These are phyloP conservation scores for Halisarca cf. caerulea DNA, from an alignment of 37 sponge, comb jelly and placozoan species.

Conservation along the genomic window DNA sequence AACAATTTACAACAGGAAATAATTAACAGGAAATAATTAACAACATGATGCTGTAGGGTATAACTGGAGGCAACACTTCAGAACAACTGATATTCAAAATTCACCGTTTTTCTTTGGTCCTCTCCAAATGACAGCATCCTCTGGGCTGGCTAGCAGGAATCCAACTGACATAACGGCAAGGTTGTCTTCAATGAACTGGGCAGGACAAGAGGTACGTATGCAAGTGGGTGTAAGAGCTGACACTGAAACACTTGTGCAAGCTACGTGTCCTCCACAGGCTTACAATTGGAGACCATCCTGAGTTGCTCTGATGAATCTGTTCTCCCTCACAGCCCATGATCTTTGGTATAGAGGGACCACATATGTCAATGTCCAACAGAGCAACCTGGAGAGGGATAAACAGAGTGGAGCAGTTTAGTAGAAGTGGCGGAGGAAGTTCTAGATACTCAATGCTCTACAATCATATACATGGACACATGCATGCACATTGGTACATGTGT, in stretches of 20 bases:
- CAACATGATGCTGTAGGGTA: too few species aligned
- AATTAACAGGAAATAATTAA: too few species aligned
- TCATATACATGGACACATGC: too few species aligned
- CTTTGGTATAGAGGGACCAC: constrained; percentile 96
- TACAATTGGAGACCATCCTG: constrained; percentile 97
- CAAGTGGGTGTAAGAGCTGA: not conserved
- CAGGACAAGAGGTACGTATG: too few species aligned
- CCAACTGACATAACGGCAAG: constrained; percentile 98
- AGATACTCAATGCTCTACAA: too few species aligned
- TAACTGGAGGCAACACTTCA: too few species aligned
- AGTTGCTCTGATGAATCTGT: constrained; percentile 92
- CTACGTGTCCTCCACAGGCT: constrained; percentile 29
- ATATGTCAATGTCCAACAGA: constrained; percentile 96
- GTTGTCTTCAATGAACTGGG: constrained; percentile 89
- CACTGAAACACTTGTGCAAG: not conserved
- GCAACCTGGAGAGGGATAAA: constrained; percentile 63
- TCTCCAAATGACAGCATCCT: constrained; percentile 98
- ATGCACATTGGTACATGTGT: too few species aligned
- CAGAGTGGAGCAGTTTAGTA: not conserved
- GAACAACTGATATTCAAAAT: not conserved
- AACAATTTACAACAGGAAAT: too few species aligned
- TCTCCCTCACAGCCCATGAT: constrained; percentile 90
- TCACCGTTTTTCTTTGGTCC: constrained; percentile 99
- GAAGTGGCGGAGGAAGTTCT: too few species aligned
- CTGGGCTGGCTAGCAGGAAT: constrained; percentile 83